Evolutionary conservation across 2,888 invertebrate species (phyloP), one percentile per base, ranked within the genome.

Genomic region (Orchestes rusci): DNA sequence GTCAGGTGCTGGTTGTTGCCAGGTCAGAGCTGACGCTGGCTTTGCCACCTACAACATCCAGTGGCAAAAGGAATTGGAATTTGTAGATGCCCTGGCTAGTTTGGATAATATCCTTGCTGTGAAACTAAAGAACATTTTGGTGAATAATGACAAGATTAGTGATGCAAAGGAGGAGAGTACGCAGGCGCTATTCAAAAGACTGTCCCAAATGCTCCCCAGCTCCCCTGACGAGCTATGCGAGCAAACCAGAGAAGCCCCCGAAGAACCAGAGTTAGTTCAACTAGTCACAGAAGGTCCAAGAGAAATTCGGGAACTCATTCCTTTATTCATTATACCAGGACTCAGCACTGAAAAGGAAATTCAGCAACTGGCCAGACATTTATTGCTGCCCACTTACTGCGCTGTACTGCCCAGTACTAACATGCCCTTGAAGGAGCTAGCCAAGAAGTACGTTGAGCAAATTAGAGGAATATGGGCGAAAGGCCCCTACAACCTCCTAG

Each of bases 401-500:
- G 66, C 66, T 2, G 60, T 64, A 13, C 53, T 65, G 19, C 65
- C 68, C 2, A 53, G 54, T n/a, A 58, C 42, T 1, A 47, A 53
- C 3, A 50, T 58, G 34, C 43, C 59, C 1, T 50, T 67, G 17
- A 48, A 59, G 23, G 59, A 65, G 39, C 48, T 63, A 19, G 66
- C 67, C 2, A 52, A 53, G n/a, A 56, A 54, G 13, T 35, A 35
- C n/a, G 19, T 18, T 71, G 59, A 85, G 82, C 69, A 77, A 54
- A 73, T 84, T 7, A 70, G 74, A 42, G 70, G 73, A 8, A 62
- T 80, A n/a, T 69, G 74, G 7, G 76, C 75, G 0, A 72, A 73
- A 13, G 75, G 79, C 20, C 74, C 76, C 1, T 93, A 85, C 70
- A 78, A 80, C 51, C 65, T 96, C 1, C 76, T 86, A 10, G 95